Conservation (phyloP, 2,888 invertebrate genomes). For the Cepaea hortensis region DNA sequence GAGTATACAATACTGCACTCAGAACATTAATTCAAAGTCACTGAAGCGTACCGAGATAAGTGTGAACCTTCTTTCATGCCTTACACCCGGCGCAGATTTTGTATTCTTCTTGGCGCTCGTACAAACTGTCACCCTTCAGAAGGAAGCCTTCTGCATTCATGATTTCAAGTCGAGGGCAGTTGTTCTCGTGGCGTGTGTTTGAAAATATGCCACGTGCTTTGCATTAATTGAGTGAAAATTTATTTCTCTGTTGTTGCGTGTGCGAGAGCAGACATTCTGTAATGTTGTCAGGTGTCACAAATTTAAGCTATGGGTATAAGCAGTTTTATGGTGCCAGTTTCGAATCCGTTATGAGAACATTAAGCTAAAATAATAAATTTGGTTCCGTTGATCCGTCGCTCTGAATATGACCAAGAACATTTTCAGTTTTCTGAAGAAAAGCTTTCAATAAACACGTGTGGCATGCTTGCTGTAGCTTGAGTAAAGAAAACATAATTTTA, state of each 20-base stretch:
- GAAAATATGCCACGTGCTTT: background rate
- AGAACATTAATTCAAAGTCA: background rate
- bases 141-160: background rate
- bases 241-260: background rate
- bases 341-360: no score
- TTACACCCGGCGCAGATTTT: background rate
- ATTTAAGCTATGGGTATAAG: no score
- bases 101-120: background rate
- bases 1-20: background rate
- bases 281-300: no score
- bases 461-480: no score
- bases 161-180: constrained; percentile 6
- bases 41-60: background rate
- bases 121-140: background rate
- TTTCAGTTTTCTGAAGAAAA: no score
- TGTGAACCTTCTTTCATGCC: background rate
- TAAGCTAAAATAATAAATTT: no score
- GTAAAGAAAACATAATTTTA: no score
- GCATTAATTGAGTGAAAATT: background rate
- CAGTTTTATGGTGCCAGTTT: no score
- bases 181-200: background rate
- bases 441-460: no score
- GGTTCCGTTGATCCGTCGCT: no score
- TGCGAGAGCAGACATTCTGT: no score
- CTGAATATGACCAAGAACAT: no score